Base-by-base conservation (phyloP, 64 coral and sea anemone genomes). In the Actinia equina region DNA sequence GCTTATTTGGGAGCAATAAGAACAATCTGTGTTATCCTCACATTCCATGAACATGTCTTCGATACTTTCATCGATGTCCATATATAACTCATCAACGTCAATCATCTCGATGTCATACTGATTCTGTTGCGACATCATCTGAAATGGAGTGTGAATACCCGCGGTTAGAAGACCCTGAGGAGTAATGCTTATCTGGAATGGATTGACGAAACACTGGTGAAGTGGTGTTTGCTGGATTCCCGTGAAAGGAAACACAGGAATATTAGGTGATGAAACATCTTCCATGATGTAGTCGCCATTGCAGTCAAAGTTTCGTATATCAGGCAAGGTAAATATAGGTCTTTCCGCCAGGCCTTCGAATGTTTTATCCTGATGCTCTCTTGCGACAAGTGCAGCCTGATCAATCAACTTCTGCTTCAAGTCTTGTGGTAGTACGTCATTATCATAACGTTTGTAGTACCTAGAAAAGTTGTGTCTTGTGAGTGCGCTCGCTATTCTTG, bases 401-500 rank as follows among this genome's bases (percentile, higher is more conserved):
- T 74, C 69, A 74, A 74, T 74, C 22, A 74, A 9, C 69, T 74
- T 74, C 69, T 74, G n/a, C 25, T 74, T 27, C n/a, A 41, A 74
- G 12, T 74, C 69, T 74, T 30, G 69, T 74, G 69, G 69, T 1
- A 74, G 13, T 74, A 25, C 25, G 20, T 74, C 69, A 25, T 74
- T 74, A 74, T 74, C 69, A 25, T 74, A 74, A 37, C 26, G 69
- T 13, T 27, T 30, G 69, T 11, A 26, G 26, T 9, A 11, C 41
- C 27, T 30, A 4, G 69, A 30, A 15, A 74, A 74, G 69, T 74
- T 74, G 69, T 74, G 2, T 74, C 7, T 0, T 14, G 13, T 25
- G 25, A 41, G 26, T 30, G 69, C 25, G 2, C 27, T 8, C 27
- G 9, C 69, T 74, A 15, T 41, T 74, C 25, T 74, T 30, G 69